Percentiles rank a stretch among this genome's conserved stretches.
phyloP scores from a whole-genome alignment of 2,797 vertebrate species.

The Avahi laniger region DNA sequence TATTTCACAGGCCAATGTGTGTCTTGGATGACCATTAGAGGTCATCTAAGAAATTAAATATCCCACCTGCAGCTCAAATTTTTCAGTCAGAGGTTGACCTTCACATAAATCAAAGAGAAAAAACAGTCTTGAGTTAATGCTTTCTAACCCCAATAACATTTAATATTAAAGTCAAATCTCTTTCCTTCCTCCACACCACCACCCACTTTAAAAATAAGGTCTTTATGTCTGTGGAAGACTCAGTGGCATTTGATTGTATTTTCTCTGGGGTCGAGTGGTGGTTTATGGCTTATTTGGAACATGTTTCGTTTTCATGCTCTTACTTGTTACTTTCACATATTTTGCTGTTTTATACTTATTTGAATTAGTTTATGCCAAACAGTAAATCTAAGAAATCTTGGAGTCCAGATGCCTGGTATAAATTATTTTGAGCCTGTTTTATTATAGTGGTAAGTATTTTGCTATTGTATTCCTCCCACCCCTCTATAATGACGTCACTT shows the following conservation, averaged over 20 bases:
- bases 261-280: neutral
- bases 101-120: constrained; percentile 70
- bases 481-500: neutral
- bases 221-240: neutral
- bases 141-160: constrained; percentile 66
- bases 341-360: constrained; percentile 32
- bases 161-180: constrained; percentile 70
- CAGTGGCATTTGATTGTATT: neutral
- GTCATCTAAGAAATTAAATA: constrained; percentile 71
- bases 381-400: neutral
- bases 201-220: neutral
- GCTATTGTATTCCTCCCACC: neutral
- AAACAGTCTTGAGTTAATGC: constrained; percentile 62
- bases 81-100: constrained; percentile 70
- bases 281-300: neutral
- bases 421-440: constrained; percentile 5
- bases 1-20: constrained; percentile 48
- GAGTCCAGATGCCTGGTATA: neutral
- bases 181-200: neutral
- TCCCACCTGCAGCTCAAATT: constrained; percentile 63
- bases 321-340: neutral
- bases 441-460: neutral
- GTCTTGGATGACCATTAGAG: constrained; percentile 56
- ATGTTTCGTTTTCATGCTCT: neutral
- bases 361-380: constrained; percentile 30